These are phyloP conservation scores for Thera obeliscata DNA, from an alignment of 2,888 invertebrate species.

Conservation along the genomic window DNA sequence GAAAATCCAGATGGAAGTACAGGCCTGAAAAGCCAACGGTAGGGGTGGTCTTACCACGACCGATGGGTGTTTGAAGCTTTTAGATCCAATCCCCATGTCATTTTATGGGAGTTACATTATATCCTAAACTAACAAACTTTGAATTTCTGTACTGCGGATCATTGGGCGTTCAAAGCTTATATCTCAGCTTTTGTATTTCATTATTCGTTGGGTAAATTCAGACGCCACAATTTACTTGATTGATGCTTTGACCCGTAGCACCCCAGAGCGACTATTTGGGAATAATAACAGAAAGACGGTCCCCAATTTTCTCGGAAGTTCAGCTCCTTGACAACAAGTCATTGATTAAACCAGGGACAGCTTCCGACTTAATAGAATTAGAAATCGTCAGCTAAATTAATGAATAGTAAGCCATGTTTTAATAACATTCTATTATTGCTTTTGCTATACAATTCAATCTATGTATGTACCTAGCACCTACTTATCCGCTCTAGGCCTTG, in stretches of 20 bases:
- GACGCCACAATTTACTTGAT: conserved; percentile 43
- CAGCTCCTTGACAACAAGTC: background rate
- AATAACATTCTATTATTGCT: too few species aligned
- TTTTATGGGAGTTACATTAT: too few species aligned
- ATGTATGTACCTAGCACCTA: too few species aligned
- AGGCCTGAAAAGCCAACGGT: too few species aligned
- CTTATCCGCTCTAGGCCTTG: too few species aligned
- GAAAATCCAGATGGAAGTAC: too few species aligned
- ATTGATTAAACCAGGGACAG: background rate
- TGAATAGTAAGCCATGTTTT: too few species aligned
- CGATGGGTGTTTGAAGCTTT: too few species aligned
- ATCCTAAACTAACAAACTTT: conserved; percentile 1
- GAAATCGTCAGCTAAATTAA: background rate
- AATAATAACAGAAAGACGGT: conserved; percentile 3
- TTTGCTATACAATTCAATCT: too few species aligned
- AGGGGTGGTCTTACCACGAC: too few species aligned
- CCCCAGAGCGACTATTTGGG: conserved; percentile 2
- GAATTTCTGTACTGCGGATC: background rate
- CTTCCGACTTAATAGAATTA: background rate
- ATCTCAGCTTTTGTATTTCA: conserved; percentile 22
- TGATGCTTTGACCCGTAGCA: conserved; percentile 37
- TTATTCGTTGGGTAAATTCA: conserved; percentile 33
- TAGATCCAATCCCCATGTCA: too few species aligned
- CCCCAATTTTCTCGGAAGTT: conserved; percentile 17
- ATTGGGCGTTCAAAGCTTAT: conserved; percentile 11